Percentiles rank a stretch among this genome's conserved stretches.
Evolutionary conservation across 2,888 invertebrate genomes (phyloP).

Genomic region (Drosophila monieri): DNA sequence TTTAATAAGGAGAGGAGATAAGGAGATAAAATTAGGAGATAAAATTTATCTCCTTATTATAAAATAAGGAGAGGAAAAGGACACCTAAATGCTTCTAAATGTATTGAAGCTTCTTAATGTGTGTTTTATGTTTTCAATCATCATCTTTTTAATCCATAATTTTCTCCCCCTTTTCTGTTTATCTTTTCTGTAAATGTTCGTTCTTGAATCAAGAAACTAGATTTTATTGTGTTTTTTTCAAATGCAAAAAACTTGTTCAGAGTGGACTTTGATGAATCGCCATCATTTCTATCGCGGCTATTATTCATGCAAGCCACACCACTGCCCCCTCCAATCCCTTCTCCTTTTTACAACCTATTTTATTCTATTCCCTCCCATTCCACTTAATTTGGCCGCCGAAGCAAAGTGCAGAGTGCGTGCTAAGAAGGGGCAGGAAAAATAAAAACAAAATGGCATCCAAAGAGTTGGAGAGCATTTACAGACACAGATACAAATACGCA

Average conservation of each 20-base stretch:
- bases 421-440: slow-evolving; percentile 30
- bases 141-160: background rate
- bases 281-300: slow-evolving; percentile 61
- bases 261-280: slow-evolving; percentile 78
- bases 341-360: slow-evolving; percentile 23
- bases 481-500: background rate
- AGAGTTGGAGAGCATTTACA: slow-evolving; percentile 24
- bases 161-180: slow-evolving; percentile 1
- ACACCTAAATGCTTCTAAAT: too few relatives aligned
- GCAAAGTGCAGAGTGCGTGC: slow-evolving; percentile 75
- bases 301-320: slow-evolving; percentile 61
- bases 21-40: too few relatives aligned
- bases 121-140: too few relatives aligned
- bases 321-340: background rate
- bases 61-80: too few relatives aligned
- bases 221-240: slow-evolving; percentile 59
- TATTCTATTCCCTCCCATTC: slow-evolving; percentile 28
- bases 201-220: slow-evolving; percentile 24
- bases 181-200: slow-evolving; percentile 2
- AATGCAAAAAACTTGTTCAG: slow-evolving; percentile 78
- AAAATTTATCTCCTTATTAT: too few relatives aligned
- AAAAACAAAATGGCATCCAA: slow-evolving; percentile 16
- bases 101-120: too few relatives aligned
- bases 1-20: too few relatives aligned
- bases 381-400: slow-evolving; percentile 12